Conservation (phyloP, 1,140 invertebrate genomes). For the Mylabris phalerata region DNA sequence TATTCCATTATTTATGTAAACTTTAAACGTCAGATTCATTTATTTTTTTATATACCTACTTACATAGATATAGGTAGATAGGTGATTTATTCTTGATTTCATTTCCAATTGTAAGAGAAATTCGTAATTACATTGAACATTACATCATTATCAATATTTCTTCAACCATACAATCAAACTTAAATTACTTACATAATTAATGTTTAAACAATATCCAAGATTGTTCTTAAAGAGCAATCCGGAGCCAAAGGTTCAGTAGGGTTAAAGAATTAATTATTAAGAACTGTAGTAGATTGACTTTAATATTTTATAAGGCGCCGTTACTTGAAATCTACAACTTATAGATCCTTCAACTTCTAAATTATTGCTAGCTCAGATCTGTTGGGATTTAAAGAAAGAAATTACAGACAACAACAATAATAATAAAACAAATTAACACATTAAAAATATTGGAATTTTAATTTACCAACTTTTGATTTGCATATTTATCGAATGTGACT, state of each 20-base stretch:
- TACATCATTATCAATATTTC: too few species aligned
- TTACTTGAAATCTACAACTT: conserved; percentile 19
- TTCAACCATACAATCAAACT: too few species aligned
- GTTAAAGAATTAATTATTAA: conserved; percentile 22
- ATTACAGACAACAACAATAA: too few species aligned
- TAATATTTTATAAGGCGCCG: conserved; percentile 17
- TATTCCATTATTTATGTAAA: conserved; percentile 32
- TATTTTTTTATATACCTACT: conserved; percentile 21
- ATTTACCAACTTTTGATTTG: too few species aligned
- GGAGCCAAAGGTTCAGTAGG: conserved; percentile 13
- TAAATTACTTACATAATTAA: conserved; percentile 19
- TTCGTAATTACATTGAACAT: too few species aligned
- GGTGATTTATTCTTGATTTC: too few species aligned
- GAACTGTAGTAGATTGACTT: conserved; percentile 23
- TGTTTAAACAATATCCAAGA: conserved; percentile 19
- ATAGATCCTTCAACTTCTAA: neutral
- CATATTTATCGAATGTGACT: too few species aligned
- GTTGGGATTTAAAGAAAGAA: too few species aligned
- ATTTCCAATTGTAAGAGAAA: too few species aligned
- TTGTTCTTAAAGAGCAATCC: conserved; percentile 20
- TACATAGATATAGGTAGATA: neutral
- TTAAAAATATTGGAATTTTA: too few species aligned
- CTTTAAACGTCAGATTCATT: conserved; percentile 28
- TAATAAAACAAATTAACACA: too few species aligned
- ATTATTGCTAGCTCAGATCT: too few species aligned